phyloP scores from a whole-genome alignment of 2,113 vertebrate genomes.

The Brachyhypopomus occidentalis region DNA sequence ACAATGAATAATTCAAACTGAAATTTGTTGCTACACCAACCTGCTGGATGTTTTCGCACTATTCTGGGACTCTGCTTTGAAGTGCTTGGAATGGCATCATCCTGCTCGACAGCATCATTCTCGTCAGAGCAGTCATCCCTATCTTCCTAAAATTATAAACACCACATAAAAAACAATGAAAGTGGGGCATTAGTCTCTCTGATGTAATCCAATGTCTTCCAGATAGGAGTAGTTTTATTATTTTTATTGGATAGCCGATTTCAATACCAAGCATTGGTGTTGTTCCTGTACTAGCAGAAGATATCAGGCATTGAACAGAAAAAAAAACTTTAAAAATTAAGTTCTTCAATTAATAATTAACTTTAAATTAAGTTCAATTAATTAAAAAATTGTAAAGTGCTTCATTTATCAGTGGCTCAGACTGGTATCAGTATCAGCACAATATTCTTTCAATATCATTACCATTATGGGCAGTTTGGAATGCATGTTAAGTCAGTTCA shows the following conservation, averaged over 20 bases:
- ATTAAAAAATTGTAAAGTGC: too few relatives aligned
- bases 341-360: too few relatives aligned
- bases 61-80: constrained; percentile 15
- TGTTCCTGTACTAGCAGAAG: too few relatives aligned
- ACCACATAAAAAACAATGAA: neutral
- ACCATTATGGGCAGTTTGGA: too few relatives aligned
- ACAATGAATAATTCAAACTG: neutral
- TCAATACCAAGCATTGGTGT: too few relatives aligned
- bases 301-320: too few relatives aligned
- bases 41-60: constrained; percentile 7
- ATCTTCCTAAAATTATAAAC: constrained; percentile 28
- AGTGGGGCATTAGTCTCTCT: neutral
- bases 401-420: too few relatives aligned
- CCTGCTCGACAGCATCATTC: constrained; percentile 47
- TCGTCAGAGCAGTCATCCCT: constrained; percentile 40
- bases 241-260: too few relatives aligned
- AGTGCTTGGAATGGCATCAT: constrained; percentile 50
- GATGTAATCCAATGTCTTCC: neutral
- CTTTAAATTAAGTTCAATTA: too few relatives aligned
- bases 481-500: neutral
- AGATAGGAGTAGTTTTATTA: neutral
- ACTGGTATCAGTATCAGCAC: too few relatives aligned
- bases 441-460: too few relatives aligned
- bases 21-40: constrained; percentile 23
- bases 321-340: too few relatives aligned